Conservation (phyloP, 2,113 vertebrate genomes). For the Sus scrofa region T2T-Sscrofa CM000821.6:68004001-68004500, state of each 20-base stretch:
- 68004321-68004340: not conserved
- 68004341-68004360: not conserved
- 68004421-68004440: not conserved
- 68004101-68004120: not conserved
- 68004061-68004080: not conserved
- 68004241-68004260: not conserved
- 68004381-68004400: not conserved
- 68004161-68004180: not conserved
- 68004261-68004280: not conserved
- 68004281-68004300: not conserved
- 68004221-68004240: constrained; percentile 12
- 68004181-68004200: not conserved
- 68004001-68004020: not conserved
- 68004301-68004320: not conserved
- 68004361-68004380: not conserved
- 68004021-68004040: not conserved
- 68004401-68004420: not conserved
- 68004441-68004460: not conserved
- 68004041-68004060: not conserved
- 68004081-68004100: not conserved
- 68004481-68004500: not conserved
- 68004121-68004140: not conserved
- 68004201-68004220: not conserved
- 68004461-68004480: not conserved
- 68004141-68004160: not conserved